These are phyloP conservation scores for Heterohyrax brucei DNA, from an alignment of 2,797 vertebrate genomes.

Conservation along the genomic window DNA sequence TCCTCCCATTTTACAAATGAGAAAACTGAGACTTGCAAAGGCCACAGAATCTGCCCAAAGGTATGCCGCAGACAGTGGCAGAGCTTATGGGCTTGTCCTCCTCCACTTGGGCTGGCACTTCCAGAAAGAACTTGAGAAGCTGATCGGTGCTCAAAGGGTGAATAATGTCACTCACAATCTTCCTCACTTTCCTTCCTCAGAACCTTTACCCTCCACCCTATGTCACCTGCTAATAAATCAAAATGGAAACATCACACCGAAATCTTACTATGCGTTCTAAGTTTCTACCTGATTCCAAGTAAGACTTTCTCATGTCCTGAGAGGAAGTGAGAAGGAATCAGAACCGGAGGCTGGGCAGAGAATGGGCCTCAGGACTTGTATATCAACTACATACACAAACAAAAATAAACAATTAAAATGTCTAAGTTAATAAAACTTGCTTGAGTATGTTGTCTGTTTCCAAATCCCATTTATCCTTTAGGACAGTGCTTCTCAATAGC, in stretches of 20 bases:
- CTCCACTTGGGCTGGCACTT: not conserved
- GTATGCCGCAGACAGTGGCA: not conserved
- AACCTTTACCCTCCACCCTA: not conserved
- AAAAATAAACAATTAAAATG: too few relatives aligned
- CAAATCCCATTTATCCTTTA: not conserved
- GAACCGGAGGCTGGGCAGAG: not conserved
- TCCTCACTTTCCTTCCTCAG: not conserved
- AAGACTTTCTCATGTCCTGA: not conserved
- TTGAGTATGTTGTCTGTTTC: slow-evolving; percentile 2
- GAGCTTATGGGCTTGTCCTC: not conserved
- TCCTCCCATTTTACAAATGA: slow-evolving; percentile 3
- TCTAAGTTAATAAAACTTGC: not conserved
- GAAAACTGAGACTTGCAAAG: not conserved
- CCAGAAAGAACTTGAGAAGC: not conserved
- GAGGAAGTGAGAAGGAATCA: not conserved
- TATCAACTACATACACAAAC: not conserved
- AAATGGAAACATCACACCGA: not conserved
- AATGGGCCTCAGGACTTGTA: not conserved
- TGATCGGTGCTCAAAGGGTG: not conserved
- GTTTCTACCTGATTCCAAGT: not conserved
- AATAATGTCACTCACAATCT: not conserved
- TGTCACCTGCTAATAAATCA: not conserved
- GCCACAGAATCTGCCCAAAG: not conserved
- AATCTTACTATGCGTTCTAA: not conserved
- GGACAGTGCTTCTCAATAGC: not conserved